A percentile compares a stretch with the other conserved stretches of the same genome.
Conservation (phyloP, 2,113 vertebrate genomes). For the Thymallus thymallus region DNA sequence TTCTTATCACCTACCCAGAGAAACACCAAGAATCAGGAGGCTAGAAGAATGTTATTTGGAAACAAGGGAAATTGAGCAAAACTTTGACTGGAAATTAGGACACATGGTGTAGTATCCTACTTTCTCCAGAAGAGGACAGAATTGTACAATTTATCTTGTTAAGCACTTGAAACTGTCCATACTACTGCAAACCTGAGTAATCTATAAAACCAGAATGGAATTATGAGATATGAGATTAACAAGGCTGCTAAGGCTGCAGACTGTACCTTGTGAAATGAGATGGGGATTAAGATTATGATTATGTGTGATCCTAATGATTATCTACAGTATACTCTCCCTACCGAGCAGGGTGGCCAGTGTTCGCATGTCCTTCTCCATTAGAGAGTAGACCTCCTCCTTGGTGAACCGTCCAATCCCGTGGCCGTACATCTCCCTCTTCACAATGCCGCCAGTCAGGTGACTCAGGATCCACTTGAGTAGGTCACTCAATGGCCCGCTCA, state of each 20-base stretch:
- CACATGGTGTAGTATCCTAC: not conserved
- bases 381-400: conserved; percentile 87
- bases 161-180: not conserved
- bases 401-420: conserved; percentile 98
- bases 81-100: not conserved
- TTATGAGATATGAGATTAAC: not conserved
- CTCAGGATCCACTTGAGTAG: conserved; percentile 94
- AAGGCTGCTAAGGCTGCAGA: not conserved
- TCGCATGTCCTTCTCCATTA: conserved; percentile 99
- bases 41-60: no score
- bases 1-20: conserved; percentile 88
- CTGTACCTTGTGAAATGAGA: no score
- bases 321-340: conserved; percentile 48
- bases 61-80: no score
- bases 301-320: not conserved
- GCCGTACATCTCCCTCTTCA: conserved; percentile 95
- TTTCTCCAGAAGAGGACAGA: conserved; percentile 46
- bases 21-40: not conserved
- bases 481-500: conserved; percentile 90
- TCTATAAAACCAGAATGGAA: not conserved
- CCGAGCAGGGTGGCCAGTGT: conserved; percentile 90
- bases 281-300: not conserved
- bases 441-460: conserved; percentile 90
- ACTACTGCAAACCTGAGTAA: not conserved
- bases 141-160: not conserved